Percentiles rank a stretch among this genome's conserved stretches.
These are phyloP conservation scores for Heliconius melpomene DNA, from an alignment of 1,140 invertebrate species.

Conservation along the genomic window DNA sequence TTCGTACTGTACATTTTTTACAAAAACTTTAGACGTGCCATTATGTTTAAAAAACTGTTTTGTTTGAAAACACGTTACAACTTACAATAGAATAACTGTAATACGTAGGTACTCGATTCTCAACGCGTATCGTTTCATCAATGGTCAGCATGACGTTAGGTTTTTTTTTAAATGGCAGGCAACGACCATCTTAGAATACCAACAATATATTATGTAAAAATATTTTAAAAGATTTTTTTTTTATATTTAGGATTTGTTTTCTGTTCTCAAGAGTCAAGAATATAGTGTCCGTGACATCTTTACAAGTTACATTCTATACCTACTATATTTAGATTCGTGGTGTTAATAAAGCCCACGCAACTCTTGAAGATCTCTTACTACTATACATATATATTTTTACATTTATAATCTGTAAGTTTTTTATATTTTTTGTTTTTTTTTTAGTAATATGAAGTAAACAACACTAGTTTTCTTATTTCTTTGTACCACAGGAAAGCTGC, in stretches of 20 bases:
- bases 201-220: slow-evolving; percentile 4
- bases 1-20: background rate
- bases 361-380: background rate
- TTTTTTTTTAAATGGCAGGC: slow-evolving; percentile 57
- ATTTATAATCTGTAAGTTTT: background rate
- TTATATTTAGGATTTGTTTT: background rate
- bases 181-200: slow-evolving; percentile 50
- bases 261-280: background rate
- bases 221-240: background rate
- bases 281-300: slow-evolving; percentile 12
- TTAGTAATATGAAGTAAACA: background rate
- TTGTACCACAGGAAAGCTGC: background rate
- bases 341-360: slow-evolving; percentile 5
- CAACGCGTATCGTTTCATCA: slow-evolving; percentile 46
- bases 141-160: slow-evolving; percentile 50
- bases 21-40: background rate
- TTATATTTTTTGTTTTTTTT: background rate
- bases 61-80: slow-evolving; percentile 13
- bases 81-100: slow-evolving; percentile 61
- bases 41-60: slow-evolving; percentile 13
- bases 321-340: background rate
- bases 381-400: background rate
- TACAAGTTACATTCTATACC: background rate
- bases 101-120: slow-evolving; percentile 44
- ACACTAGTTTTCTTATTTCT: background rate